phyloP scores from a whole-genome alignment of 2,888 invertebrate species.

The Pheosia tremula region DNA sequence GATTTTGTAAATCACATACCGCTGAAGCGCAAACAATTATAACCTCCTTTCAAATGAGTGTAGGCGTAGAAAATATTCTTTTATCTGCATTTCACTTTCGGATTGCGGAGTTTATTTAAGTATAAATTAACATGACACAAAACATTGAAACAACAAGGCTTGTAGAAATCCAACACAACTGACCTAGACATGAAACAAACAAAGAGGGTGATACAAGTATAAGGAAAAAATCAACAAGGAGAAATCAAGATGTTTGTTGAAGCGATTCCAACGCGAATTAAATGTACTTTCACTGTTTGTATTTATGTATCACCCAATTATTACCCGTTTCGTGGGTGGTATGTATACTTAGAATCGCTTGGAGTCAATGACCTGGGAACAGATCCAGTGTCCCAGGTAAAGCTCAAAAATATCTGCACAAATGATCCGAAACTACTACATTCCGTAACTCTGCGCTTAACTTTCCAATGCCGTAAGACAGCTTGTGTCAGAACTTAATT shows the following conservation, averaged over 20 bases:
- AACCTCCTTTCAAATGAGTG: no score
- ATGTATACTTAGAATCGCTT: not conserved
- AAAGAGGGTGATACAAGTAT: conserved; percentile 14
- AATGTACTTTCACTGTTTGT: conserved; percentile 55
- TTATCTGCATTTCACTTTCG: not conserved
- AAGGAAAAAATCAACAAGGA: conserved; percentile 32
- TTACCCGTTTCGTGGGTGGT: not conserved
- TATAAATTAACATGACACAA: conserved; percentile 2
- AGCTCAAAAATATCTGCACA: not conserved
- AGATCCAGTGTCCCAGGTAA: not conserved
- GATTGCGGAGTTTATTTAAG: not conserved
- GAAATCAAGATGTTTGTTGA: conserved; percentile 46
- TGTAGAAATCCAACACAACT: conserved; percentile 15
- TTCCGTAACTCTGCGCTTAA: not conserved
- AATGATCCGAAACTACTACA: not conserved
- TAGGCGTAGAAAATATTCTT: not conserved
- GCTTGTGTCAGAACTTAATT: no score
- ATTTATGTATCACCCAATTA: conserved; percentile 1
- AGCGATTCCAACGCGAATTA: conserved; percentile 45
- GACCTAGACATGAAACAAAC: conserved; percentile 28
- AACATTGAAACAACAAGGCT: not conserved
- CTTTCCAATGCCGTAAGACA: not conserved
- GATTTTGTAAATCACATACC: no score
- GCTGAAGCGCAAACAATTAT: no score
- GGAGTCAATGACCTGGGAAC: not conserved